Conservation (phyloP, 2,888 invertebrate genomes). For the Calameuta pallipes region DNA sequence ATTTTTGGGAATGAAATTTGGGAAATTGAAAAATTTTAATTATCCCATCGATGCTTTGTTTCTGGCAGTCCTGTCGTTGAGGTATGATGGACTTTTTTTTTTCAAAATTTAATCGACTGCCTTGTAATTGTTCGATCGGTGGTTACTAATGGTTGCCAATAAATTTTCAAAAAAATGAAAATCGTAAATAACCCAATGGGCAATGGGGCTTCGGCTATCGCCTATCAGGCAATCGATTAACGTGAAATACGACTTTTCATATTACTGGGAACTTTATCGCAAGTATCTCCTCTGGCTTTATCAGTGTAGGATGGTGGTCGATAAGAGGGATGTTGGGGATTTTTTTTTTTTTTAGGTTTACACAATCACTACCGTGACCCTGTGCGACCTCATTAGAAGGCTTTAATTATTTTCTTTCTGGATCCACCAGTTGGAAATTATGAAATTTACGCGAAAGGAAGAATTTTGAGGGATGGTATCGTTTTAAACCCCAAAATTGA, state of each 20-base stretch:
- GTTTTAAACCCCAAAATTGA: not conserved
- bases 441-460: not conserved
- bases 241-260: conserved; percentile 33
- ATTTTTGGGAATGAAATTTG: not conserved
- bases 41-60: not conserved
- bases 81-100: not conserved
- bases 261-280: conserved; percentile 16
- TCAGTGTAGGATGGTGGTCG: not conserved
- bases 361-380: not conserved
- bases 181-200: conserved; percentile 18
- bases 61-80: not conserved
- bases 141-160: not conserved
- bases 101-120: no score
- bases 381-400: not conserved
- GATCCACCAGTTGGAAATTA: not conserved
- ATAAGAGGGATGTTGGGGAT: not conserved
- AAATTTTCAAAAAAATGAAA: conserved; percentile 8
- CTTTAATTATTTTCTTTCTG: not conserved
- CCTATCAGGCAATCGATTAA: conserved; percentile 31
- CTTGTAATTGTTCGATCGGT: not conserved
- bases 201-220: not conserved
- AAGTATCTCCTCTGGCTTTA: not conserved
- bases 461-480: not conserved
- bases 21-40: not conserved
- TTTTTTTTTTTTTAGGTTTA: not conserved